Percentiles rank a stretch among this genome's conserved stretches.
Conservation (phyloP, 2,888 invertebrate species). For the Agrochola macilenta region DNA sequence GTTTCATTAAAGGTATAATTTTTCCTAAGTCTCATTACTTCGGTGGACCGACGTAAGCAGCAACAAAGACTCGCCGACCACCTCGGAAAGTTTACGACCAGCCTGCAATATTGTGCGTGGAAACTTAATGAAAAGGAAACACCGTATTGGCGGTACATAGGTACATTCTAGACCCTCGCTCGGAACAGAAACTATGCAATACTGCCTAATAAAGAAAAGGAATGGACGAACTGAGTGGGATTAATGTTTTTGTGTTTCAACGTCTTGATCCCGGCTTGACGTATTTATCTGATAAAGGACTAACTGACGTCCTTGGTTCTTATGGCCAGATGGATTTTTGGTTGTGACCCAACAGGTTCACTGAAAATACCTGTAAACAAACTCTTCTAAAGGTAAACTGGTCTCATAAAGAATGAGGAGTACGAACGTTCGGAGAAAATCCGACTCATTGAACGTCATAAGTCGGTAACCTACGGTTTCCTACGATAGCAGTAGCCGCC, state of each 20-base stretch:
- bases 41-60: conserved; percentile 70
- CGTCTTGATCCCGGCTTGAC: conserved; percentile 14
- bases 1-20: conserved; percentile 85
- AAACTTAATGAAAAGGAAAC: conserved; percentile 88
- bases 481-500: neutral
- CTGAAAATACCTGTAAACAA: conserved; percentile 1
- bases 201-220: conserved; percentile 54
- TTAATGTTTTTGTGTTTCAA: conserved; percentile 56
- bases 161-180: conserved; percentile 69
- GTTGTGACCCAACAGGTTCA: neutral
- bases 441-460: neutral
- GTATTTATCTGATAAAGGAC: conserved; percentile 18
- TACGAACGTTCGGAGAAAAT: conserved; percentile 1
- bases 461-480: neutral
- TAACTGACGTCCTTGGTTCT: conserved; percentile 16
- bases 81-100: conserved; percentile 84
- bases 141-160: conserved; percentile 76
- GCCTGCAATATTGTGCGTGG: conserved; percentile 87
- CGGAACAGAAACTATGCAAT: conserved; percentile 58
- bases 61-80: conserved; percentile 75
- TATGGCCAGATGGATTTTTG: conserved; percentile 10
- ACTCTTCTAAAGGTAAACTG: neutral
- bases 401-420: neutral
- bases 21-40: conserved; percentile 84
- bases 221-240: conserved; percentile 57